Conservation (phyloP, 2,113 vertebrate genomes). For the Urocitellus parryii region DNA sequence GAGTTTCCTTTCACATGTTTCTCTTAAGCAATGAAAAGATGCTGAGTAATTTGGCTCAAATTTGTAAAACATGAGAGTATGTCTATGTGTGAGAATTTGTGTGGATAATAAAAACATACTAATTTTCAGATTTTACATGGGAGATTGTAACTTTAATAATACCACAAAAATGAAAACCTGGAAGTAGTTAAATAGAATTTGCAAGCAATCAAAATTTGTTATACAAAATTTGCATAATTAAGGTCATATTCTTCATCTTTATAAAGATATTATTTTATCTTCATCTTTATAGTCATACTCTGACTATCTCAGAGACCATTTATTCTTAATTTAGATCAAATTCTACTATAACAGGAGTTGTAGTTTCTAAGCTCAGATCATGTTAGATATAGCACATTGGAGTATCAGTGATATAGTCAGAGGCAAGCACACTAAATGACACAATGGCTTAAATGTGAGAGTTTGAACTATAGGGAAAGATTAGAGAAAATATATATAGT, state of each 20-base stretch:
- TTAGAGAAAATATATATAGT: background rate
- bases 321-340: background rate
- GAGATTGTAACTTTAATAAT: background rate
- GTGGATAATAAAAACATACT: background rate
- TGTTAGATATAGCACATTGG: background rate
- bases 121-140: background rate
- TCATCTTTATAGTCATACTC: no score
- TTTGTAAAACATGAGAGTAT: background rate
- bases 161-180: background rate
- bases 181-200: background rate
- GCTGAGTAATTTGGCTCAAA: background rate
- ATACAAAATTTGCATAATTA: background rate
- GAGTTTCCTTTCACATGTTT: background rate
- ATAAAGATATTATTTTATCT: background rate
- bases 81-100: background rate
- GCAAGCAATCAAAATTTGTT: background rate
- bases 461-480: background rate
- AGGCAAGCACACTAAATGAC: background rate
- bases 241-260: background rate
- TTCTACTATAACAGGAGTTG: background rate
- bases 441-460: background rate
- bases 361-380: background rate
- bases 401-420: background rate
- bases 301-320: background rate
- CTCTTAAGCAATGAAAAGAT: background rate